Evolutionary conservation across 2,113 vertebrate species (phyloP).

Genomic region (rabbit (Oryctolagus cuniculus)): mOryCun1.1 NC_091435.1:161646501-161647000

Average conservation of each 20-base stretch:
- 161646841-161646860: accelerated
- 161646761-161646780: neutral
- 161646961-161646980: neutral
- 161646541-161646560: neutral
- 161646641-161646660: neutral
- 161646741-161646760: neutral
- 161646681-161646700: neutral
- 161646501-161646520: neutral
- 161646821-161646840: neutral
- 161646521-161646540: neutral
- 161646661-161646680: no score
- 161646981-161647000: neutral
- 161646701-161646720: no score
- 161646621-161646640: neutral
- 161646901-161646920: neutral
- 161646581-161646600: neutral
- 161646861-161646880: neutral
- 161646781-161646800: neutral
- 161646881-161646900: accelerated
- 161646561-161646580: neutral
- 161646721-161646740: neutral
- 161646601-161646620: neutral
- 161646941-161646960: neutral
- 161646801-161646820: accelerated
- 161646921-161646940: neutral